Percentiles rank a stretch among this genome's conserved stretches.
Evolutionary conservation across 2,113 vertebrate genomes (phyloP).

Genomic region (Dolichotis patagonum): DNA sequence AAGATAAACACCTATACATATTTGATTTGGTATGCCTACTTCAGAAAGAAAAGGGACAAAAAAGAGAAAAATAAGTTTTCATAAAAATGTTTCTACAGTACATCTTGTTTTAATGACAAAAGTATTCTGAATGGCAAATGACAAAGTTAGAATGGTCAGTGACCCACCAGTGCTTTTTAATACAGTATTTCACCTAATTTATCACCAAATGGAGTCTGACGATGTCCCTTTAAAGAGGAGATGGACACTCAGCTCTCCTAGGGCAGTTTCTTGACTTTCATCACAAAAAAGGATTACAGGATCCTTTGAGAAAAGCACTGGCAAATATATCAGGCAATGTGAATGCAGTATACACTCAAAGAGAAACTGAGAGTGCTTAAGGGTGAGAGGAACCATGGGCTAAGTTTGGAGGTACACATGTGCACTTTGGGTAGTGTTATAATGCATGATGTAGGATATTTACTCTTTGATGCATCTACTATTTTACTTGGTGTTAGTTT

Average conservation of each 20-base stretch:
- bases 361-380: background rate
- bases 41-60: no score
- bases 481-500: background rate
- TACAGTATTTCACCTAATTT: background rate
- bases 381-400: accelerated
- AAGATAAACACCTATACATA: no score
- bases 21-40: no score
- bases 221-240: background rate
- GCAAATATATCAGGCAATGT: background rate
- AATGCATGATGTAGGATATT: no score
- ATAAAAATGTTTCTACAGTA: no score
- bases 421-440: background rate
- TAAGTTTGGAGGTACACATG: background rate
- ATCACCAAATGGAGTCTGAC: background rate
- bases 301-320: background rate
- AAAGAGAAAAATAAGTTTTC: no score
- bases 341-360: background rate
- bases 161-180: background rate
- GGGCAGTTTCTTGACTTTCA: background rate
- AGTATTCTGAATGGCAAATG: background rate
- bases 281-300: background rate
- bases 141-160: background rate
- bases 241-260: background rate
- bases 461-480: no score
- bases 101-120: no score